Base-by-base conservation (phyloP, 2,888 invertebrate genomes). In the Pantelozetes paolii region DNA sequence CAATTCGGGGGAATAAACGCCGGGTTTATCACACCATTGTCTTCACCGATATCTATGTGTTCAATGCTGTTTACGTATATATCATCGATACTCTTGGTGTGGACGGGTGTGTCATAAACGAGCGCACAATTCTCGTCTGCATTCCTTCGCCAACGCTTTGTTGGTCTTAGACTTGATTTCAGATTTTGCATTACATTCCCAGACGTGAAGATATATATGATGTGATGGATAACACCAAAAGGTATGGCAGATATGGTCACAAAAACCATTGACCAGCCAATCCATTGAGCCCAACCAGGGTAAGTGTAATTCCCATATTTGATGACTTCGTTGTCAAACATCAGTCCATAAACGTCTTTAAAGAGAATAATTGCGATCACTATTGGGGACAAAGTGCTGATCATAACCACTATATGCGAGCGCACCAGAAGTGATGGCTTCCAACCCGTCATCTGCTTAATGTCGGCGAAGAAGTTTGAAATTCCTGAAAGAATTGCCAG, bases 381-480 rank as follows among this genome's bases (percentile, higher is more conserved):
- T 18, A 75, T 45, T 0, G 78, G 78, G 18, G 76, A 71, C 0
- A 76, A 57, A 0, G 77, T 76, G 71, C 74, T 77, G 6, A 77
- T 74, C 28, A 75, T 77, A n/a, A 77, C 76, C 13, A 77, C 57
- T 11, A 78, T 67, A 67, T 78, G 78, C 40, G 75, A 74, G 42
- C 75, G 71, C 26, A 77, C 26, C 74, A 77, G 75, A 6, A 45
- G 15, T 1, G 75, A 71, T 15, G 78, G 78, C 30, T 57, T 75
- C 77, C 77, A 78, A 18, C 75, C 74, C 5, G 77, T 77, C 78
- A 78, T 78, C 26, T 75, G 62, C n/a, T 72, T 64, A 20, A 78
- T 59, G 42, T 77, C 74, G 15, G 72, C 18, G 73, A 78, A 75
- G 26, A 78, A 78, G 6, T 59, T 64, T 18, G 62, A 62, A 69